Base-by-base conservation (phyloP, 2,797 vertebrate species). In the Tympanoctomys barrerae region DNA sequence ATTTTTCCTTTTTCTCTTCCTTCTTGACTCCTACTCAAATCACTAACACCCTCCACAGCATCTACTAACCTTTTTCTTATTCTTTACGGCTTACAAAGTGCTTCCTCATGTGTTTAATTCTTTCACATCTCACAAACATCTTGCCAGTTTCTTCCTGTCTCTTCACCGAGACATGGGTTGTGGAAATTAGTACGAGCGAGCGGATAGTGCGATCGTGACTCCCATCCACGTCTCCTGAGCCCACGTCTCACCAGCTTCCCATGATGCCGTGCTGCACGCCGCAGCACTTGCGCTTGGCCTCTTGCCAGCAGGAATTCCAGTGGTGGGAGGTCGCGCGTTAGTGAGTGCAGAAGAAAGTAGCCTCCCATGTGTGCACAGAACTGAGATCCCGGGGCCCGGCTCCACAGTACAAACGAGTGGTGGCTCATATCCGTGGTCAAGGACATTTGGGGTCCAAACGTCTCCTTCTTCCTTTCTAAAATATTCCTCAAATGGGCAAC, bases 401-500 rank as follows among this genome's bases (percentile, higher is more conserved):
- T 82, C 7, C 36, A 64, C 70, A 49, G 59, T 59, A 93, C 77
- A 68, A 89, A 64, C 82, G 24, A 73, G 4, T 7, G 78, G 36
- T 39, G 18, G 13, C n/a, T 89, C 54, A 89, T 86, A 62, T 42
- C 22, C 36, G 11, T 2, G 42, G 4, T 57, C 57, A 94, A 66
- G 39, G 80, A 91, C n/a, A 57, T 5, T 24, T 42, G 24, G 46
- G n/a, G 24, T 81, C 8, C 39, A 49, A 59, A 89, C 80, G 70
- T 91, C 64, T 71, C 92, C 68, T 86, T 95, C 93, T 57, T 42
- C n/a, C 31, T 94, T 88, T 80, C 6, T 31, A 88, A 96, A 78
- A 75, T 87, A 6, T 24, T 81, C 52, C 36, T 86, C 70, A 75
- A 59, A 85, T 71, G 61, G 68, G 13, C 84, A 90, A 14, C 71